These are phyloP conservation scores for Athalia circularis DNA, from an alignment of 2,888 invertebrate genomes.

Conservation along the genomic window DNA sequence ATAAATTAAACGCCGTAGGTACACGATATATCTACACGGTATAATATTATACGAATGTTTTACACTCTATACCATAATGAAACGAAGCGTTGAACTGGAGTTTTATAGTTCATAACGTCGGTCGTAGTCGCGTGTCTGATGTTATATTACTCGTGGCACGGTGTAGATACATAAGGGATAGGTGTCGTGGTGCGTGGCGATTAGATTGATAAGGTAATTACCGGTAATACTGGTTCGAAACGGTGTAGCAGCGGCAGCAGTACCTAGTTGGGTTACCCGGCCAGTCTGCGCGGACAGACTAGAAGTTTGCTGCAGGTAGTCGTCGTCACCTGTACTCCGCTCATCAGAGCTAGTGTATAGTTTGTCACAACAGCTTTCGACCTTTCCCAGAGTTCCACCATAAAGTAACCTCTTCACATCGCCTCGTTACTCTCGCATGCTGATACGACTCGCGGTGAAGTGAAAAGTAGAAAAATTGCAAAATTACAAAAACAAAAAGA, in stretches of 20 bases:
- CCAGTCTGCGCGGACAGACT: not conserved
- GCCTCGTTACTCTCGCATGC: not conserved
- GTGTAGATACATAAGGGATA: conserved; percentile 52
- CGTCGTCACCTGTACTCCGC: not conserved
- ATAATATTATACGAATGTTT: no score
- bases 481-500: not conserved
- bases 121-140: not conserved
- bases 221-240: conserved; percentile 65
- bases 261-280: not conserved
- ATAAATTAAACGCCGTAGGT: not conserved
- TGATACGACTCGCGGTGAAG: no score
- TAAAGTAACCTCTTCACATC: not conserved
- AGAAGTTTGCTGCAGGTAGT: not conserved
- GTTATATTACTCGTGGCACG: no score
- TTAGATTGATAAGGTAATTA: conserved; percentile 69
- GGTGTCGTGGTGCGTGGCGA: conserved; percentile 65
- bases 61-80: no score
- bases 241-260: not conserved
- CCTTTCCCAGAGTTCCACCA: not conserved
- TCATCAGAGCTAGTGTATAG: not conserved
- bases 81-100: no score
- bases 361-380: not conserved
- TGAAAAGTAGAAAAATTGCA: no score
- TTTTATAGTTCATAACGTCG: not conserved
- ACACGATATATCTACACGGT: no score